Base-by-base conservation (phyloP, 1,140 invertebrate species). In the Anoplophora glabripennis region DNA sequence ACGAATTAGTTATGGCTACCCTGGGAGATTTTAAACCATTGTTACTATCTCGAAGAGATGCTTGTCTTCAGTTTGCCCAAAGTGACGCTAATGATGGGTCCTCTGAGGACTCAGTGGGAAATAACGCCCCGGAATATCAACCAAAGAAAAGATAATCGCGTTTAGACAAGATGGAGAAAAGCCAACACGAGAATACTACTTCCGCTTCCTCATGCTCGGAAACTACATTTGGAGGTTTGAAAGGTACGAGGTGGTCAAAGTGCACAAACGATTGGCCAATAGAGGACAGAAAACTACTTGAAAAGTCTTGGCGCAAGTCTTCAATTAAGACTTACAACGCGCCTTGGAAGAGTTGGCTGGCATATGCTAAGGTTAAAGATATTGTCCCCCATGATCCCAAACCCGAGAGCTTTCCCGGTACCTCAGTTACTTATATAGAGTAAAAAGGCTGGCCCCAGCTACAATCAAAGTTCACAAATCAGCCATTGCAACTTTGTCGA, bases 391-490 rank as follows among this genome's bases (percentile, higher is more conserved):
- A 28, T 28, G 21, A 33, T 8, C 46, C 11, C 1, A 37, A 37
- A n/a, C 14, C 35, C 11, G 37, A 1, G 8, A 38, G n/a, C 7
- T 37, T 12, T 34, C 49, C 18, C n/a, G 3, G 11, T 53, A 53
- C 37, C 21, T 53, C 3, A 35, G 11, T 12, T 56, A 35, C 17
- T 15, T 62, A 1, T 36, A 53, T 52, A 15, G 18, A 7, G 15
- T 41, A 38, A 57, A 28, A 15, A 37, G 41, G n/a, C n/a, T 62
- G 7, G 18, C 60, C 15, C 35, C 47, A 11, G 12, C 5, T 33
- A 62, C 46, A 4, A 59, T 62, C 8, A 51, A 14, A 10, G 5
- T 61, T 1, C 53, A 61, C 33, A 57, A 49, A 35, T 57, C 59
- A 7, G 52, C 40, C 10, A 55, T 64, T 34, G 11, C 34, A 11